A percentile compares a stretch with the other conserved stretches of the same genome.
Conservation (phyloP, 2,888 invertebrate species). For the Artemia sp. region DNA sequence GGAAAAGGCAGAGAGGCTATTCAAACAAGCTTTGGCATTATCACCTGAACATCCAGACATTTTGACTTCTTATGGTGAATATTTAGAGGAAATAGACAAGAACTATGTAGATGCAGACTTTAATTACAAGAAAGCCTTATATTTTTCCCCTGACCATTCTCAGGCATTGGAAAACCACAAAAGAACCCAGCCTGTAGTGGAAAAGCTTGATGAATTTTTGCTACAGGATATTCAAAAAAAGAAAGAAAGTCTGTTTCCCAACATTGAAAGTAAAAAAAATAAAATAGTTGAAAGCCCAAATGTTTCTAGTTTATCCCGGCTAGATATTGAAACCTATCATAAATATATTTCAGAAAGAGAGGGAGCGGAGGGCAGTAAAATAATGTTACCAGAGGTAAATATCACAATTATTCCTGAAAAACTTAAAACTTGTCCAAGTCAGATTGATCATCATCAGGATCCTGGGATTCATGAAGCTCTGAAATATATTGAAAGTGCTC, state of each 20-base stretch:
- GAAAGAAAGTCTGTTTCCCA: conserved; percentile 52
- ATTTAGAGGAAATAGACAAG: conserved; percentile 63
- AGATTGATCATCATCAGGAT: conserved; percentile 93
- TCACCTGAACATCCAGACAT: conserved; percentile 85
- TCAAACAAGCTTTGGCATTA: conserved; percentile 68
- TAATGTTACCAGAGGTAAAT: conserved; percentile 78
- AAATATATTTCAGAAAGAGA: conserved; percentile 88
- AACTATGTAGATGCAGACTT: conserved; percentile 79
- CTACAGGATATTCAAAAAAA: conserved; percentile 64
- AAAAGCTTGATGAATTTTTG: conserved; percentile 64
- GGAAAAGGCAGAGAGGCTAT: conserved; percentile 66
- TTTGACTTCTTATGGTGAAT: conserved; percentile 78
- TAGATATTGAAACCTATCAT: conserved; percentile 87
- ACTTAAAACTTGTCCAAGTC: conserved; percentile 65
- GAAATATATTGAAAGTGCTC: conserved; percentile 61
- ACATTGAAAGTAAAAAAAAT: conserved; percentile 68
- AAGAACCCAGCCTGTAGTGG: conserved; percentile 70
- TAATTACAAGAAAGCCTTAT: conserved; percentile 61
- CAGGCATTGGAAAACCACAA: conserved; percentile 61
- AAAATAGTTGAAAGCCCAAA: conserved; percentile 63
- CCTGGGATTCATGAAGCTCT: conserved; percentile 83
- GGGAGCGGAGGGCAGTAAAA: conserved; percentile 92
- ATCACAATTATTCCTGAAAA: conserved; percentile 74
- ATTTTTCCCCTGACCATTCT: conserved; percentile 61
- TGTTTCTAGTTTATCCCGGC: conserved; percentile 56